A percentile compares a stretch with the other conserved stretches of the same genome.
These are phyloP conservation scores for Drosophila orosa DNA, from an alignment of 1,140 invertebrate species.

Conservation along the genomic window DNA sequence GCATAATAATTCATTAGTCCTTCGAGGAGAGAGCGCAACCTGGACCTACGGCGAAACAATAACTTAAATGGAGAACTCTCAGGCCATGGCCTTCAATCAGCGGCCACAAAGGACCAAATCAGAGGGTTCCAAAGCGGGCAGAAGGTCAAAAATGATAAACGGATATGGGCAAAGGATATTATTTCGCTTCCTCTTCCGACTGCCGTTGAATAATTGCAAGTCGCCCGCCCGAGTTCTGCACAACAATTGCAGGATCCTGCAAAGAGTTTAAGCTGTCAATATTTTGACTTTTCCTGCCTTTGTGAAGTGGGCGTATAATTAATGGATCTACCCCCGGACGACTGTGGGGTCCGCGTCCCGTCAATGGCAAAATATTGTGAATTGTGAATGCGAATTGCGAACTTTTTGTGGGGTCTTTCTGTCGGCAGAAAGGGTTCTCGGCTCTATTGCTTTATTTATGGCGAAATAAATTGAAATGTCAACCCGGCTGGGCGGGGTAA, in stretches of 20 bases:
- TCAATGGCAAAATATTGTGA: constrained; percentile 74
- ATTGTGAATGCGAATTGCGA: constrained; percentile 60
- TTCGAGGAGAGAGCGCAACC: constrained; percentile 20
- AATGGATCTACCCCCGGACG: constrained; percentile 57
- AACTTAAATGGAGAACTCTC: constrained; percentile 62
- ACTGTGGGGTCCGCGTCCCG: constrained; percentile 24
- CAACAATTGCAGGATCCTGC: constrained; percentile 61
- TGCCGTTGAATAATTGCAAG: constrained; percentile 79
- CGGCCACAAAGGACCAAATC: constrained; percentile 50
- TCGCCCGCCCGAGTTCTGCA: constrained; percentile 18
- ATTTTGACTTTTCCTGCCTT: constrained; percentile 82
- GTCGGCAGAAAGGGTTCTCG: constrained; percentile 70
- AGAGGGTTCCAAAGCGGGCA: constrained; percentile 50
- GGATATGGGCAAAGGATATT: constrained; percentile 80
- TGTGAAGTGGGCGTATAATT: constrained; percentile 83
- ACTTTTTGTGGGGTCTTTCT: constrained; percentile 16
- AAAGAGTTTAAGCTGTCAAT: constrained; percentile 81
- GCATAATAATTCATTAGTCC: constrained; percentile 77
- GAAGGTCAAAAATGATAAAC: constrained; percentile 84
- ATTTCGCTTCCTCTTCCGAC: constrained; percentile 64
- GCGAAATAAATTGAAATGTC: constrained; percentile 83
- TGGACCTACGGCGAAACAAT: constrained; percentile 62
- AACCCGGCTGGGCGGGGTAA: constrained; percentile 65
- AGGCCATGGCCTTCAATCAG: constrained; percentile 18
- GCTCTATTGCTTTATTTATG: constrained; percentile 78